Evolutionary conservation across 2,888 invertebrate genomes (phyloP).

Genomic region (Torymus auratus): DNA sequence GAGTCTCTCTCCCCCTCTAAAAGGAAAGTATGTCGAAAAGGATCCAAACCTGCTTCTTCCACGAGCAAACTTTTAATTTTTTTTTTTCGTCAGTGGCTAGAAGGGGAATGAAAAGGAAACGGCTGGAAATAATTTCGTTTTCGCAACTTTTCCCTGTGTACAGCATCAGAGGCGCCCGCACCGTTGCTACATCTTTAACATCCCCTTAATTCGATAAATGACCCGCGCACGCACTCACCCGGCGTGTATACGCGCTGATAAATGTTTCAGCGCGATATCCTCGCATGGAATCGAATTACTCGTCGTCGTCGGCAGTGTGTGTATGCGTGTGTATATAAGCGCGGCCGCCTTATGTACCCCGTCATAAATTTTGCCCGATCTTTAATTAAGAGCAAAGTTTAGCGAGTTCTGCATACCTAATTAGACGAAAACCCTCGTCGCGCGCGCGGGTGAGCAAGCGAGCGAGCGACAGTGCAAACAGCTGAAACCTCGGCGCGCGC

Average conservation of each 20-base stretch:
- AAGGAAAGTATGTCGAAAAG: constrained; percentile 33
- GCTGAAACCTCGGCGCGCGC: constrained; percentile 13
- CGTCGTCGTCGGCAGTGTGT: too few relatives aligned
- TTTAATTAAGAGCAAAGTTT: constrained; percentile 56
- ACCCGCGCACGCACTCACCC: not conserved
- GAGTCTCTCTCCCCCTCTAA: constrained; percentile 21
- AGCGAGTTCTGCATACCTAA: constrained; percentile 45
- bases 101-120: not conserved
- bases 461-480: constrained; percentile 23
- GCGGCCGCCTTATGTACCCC: constrained; percentile 8
- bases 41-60: not conserved
- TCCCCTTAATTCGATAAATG: constrained; percentile 38
- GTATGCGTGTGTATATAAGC: too few relatives aligned
- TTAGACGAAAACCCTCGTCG: constrained; percentile 35
- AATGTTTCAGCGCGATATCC: constrained; percentile 24
- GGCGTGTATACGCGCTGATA: constrained; percentile 9
- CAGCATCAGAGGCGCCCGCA: not conserved
- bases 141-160: not conserved
- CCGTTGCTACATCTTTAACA: constrained; percentile 1
- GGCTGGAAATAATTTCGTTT: constrained; percentile 40
- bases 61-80: constrained; percentile 43
- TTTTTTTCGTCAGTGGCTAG: not conserved
- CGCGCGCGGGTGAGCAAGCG: too few relatives aligned
- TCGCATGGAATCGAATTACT: constrained; percentile 38
- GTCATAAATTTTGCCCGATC: constrained; percentile 47